Evolutionary conservation across 2,888 invertebrate species (phyloP).

Genomic region (Drosophila mayaguana): DNA sequence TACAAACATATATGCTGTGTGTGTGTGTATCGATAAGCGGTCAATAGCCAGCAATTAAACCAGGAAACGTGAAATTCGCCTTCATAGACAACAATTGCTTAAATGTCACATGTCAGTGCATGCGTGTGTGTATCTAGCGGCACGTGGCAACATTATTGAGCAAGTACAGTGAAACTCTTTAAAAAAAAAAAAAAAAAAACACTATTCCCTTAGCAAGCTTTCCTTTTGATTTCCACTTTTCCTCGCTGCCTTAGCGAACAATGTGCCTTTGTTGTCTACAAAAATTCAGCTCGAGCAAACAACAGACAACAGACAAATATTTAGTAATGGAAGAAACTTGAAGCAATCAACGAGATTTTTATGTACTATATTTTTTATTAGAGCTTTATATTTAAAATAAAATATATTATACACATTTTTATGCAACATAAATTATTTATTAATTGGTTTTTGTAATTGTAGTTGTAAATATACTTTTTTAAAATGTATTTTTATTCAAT

Average conservation of each 20-base stretch:
- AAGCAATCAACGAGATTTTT: neutral
- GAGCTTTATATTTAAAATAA: no score
- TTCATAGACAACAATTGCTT: conserved; percentile 33
- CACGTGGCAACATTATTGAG: conserved; percentile 3
- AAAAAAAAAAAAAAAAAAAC: neutral
- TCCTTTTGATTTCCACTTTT: neutral
- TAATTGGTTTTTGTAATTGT: no score
- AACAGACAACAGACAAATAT: neutral
- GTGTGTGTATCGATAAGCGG: conserved; percentile 40
- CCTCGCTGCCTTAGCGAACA: neutral
- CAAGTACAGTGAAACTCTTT: conserved; percentile 2
- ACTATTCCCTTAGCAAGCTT: neutral
- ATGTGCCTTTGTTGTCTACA: conserved; percentile 4
- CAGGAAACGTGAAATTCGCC: conserved; percentile 56
- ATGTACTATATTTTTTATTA: no score
- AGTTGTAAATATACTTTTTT: no score
- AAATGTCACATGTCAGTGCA: conserved; percentile 47
- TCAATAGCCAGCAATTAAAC: conserved; percentile 53
- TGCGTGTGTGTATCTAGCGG: neutral
- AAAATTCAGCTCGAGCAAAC: neutral
- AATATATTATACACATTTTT: no score
- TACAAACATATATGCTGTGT: neutral
- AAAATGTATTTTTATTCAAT: no score
- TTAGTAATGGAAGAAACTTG: no score
- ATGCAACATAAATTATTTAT: no score